Evolutionary conservation across 1,140 invertebrate species (phyloP), one percentile per base, ranked within the genome.

Genomic region (Hypothenemus hampei): DNA sequence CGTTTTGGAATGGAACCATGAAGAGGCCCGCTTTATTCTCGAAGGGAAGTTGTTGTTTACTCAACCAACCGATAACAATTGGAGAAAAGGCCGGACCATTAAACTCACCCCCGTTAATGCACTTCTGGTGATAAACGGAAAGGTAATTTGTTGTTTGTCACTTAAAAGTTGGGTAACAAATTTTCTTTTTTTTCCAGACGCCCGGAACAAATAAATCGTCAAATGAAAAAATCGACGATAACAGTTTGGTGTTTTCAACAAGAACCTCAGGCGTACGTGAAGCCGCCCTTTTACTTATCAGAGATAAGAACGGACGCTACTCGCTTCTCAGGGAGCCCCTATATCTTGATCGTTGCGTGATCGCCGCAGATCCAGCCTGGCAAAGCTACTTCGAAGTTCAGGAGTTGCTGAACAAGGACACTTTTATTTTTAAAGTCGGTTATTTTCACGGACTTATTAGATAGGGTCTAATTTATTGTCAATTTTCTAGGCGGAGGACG

Each of bases 361-460:
- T 96, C 31, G 89, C 87, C 61, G 84, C 84, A 59, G 84, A 86
- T 52, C 91, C 95, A 66, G 82, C 84, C 40, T 84, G 85, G 65
- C 89, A 92, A 69, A 91, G 95, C 72, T 93, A 92, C 70, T 95
- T 97, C 73, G 93, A 97, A 80, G 81, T 97, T 62, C 90, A 95
- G 73, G 93, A 97, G 75, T 81, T 94, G 57, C 82, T 86, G 57
- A 91, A 89, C 44, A 93, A 93, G 75, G 93, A 97, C 68, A 89
- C 92, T 39, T 93, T 87, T 75, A 87, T 95, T 68, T 90, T 97
- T 73, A 96, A 96, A 85, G 92, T 95, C 76, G 11, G 8, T 37
- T 2, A 39, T 0, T 15, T n/a, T 15, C 15, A n/a, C 16, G 15
- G 35, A 15, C 7, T 37, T 7, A 10, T 37, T 37, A 11, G 15